These are phyloP conservation scores for Limulus polyphemus DNA, from an alignment of 2,888 invertebrate genomes.

Conservation along the genomic window DNA sequence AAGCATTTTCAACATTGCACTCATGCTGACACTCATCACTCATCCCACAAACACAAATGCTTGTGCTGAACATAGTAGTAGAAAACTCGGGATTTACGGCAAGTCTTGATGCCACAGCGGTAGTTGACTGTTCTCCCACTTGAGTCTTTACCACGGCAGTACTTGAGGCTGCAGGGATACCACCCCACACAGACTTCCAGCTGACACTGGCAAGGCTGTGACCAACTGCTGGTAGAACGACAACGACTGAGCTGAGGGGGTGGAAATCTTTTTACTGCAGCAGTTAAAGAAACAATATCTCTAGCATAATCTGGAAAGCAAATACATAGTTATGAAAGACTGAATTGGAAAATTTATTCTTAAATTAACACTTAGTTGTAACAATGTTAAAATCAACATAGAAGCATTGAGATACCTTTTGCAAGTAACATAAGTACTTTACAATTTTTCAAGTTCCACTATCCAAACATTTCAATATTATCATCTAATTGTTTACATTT, in stretches of 20 bases:
- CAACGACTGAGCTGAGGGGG: slow-evolving; percentile 38
- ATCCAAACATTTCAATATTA: no score
- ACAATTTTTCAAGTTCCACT: no score
- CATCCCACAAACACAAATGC: slow-evolving; percentile 54
- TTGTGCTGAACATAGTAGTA: slow-evolving; percentile 72
- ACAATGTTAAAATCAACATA: no score
- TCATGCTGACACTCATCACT: slow-evolving; percentile 11
- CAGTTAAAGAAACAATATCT: slow-evolving; percentile 47
- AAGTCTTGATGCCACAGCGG: slow-evolving; percentile 91
- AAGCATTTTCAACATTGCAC: no score
- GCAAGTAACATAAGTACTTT: not conserved
- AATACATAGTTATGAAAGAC: not conserved
- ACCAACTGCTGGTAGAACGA: slow-evolving; percentile 27
- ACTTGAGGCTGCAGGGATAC: slow-evolving; percentile 92
- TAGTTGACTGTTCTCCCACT: slow-evolving; percentile 56
- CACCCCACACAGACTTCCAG: slow-evolving; percentile 82
- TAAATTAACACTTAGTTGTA: not conserved
- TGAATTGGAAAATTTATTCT: no score
- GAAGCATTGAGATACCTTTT: not conserved
- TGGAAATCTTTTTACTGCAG: slow-evolving; percentile 60
- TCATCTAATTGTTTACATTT: no score
- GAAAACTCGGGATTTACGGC: slow-evolving; percentile 76
- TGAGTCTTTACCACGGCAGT: slow-evolving; percentile 67
- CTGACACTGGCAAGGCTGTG: slow-evolving; percentile 62
- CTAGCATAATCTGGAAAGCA: slow-evolving; percentile 32